These are phyloP conservation scores for Himalopsyche tibetana DNA, from an alignment of 2,888 invertebrate genomes.

Conservation along the genomic window DNA sequence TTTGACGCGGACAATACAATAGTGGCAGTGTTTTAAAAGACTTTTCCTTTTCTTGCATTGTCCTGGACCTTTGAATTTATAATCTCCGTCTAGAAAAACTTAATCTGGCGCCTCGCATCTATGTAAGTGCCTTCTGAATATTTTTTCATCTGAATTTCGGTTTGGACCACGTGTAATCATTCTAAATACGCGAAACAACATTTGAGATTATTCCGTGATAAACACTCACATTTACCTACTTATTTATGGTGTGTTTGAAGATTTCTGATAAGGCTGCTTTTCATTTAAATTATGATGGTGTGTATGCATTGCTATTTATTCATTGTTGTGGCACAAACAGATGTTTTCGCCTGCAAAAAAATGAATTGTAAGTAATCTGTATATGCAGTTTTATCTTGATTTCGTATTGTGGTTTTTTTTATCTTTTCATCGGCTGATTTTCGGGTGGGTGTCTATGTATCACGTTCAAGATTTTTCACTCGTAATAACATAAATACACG, in stretches of 20 bases:
- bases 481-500: too few species aligned
- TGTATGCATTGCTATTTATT: constrained; percentile 49
- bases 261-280: constrained; percentile 58
- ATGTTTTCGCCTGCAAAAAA: constrained; percentile 46
- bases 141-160: constrained; percentile 6
- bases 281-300: constrained; percentile 2
- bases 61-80: constrained; percentile 52
- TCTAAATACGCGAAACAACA: constrained; percentile 21
- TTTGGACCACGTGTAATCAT: constrained; percentile 3
- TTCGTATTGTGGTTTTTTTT: neutral
- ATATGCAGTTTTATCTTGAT: neutral
- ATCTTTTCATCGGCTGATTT: constrained; percentile 7
- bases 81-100: constrained; percentile 51
- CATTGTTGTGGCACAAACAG: constrained; percentile 51
- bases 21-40: constrained; percentile 56
- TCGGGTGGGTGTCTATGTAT: neutral
- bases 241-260: constrained; percentile 50
- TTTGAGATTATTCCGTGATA: constrained; percentile 23
- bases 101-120: constrained; percentile 65
- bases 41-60: constrained; percentile 55
- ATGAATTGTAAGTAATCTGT: constrained; percentile 33
- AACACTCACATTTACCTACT: constrained; percentile 19
- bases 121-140: constrained; percentile 13
- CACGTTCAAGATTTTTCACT: neutral
- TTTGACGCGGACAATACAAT: constrained; percentile 54